phyloP scores from a whole-genome alignment of 2,797 vertebrate species.

The Odontamblyopus rebecca region DNA sequence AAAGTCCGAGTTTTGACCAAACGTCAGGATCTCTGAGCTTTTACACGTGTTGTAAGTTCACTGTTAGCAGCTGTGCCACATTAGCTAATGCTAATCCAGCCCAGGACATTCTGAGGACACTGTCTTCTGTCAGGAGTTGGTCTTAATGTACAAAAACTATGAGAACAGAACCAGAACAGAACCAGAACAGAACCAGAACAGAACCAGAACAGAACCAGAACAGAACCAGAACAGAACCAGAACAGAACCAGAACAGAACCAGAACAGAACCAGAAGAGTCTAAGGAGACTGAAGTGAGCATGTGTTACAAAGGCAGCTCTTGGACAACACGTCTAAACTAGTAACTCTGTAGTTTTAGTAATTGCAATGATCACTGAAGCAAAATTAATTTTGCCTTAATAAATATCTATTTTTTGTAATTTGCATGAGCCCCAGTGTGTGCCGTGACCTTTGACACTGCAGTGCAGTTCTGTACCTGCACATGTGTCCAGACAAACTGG shows the following conservation, averaged over 20 bases:
- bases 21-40: background rate
- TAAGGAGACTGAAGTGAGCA: background rate
- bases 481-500: background rate
- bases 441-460: background rate
- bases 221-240: background rate
- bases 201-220: background rate
- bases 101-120: background rate
- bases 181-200: background rate
- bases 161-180: background rate
- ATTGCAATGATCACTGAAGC: background rate
- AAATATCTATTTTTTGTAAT: slow-evolving; percentile 8
- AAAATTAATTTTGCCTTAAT: slow-evolving; percentile 5
- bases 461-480: background rate
- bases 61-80: background rate
- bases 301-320: background rate
- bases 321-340: background rate
- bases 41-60: background rate
- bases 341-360: slow-evolving; percentile 7
- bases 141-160: background rate
- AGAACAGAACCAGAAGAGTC: background rate
- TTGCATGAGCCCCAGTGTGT: slow-evolving; percentile 7
- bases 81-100: background rate
- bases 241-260: background rate
- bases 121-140: background rate
- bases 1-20: background rate